Conservation (phyloP, 1,140 invertebrate species). For the Zaprionus ornatus region DNA sequence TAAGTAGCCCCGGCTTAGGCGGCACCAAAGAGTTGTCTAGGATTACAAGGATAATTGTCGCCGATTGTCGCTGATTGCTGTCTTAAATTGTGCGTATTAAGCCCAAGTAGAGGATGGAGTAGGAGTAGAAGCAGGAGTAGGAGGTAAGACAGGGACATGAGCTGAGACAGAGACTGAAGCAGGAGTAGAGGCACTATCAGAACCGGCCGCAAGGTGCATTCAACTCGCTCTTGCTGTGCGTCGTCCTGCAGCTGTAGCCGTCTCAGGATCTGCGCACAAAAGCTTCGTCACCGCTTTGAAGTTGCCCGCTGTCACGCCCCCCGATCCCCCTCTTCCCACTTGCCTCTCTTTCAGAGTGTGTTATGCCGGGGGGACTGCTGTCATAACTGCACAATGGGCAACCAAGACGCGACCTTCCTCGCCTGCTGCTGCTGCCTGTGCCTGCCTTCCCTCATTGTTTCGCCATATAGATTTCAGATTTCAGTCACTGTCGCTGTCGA, state of each 20-base stretch:
- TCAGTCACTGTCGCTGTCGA: neutral
- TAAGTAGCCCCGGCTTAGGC: slow-evolving; percentile 51
- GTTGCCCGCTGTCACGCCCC: neutral
- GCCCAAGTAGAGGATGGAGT: neutral
- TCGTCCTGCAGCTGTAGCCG: neutral
- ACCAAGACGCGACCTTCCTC: slow-evolving; percentile 45
- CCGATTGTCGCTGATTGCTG: slow-evolving; percentile 23
- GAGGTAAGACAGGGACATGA: neutral
- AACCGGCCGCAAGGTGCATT: slow-evolving; percentile 11
- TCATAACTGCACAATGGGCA: slow-evolving; percentile 76
- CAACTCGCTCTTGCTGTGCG: neutral
- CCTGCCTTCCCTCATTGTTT: slow-evolving; percentile 21
- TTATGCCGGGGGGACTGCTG: slow-evolving; percentile 63
- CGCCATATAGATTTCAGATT: slow-evolving; percentile 76
- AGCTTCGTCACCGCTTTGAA: slow-evolving; percentile 17
- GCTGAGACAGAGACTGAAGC: too few species aligned
- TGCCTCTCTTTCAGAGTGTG: neutral
- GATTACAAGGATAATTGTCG: slow-evolving; percentile 46
- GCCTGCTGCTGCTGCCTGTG: slow-evolving; percentile 23
- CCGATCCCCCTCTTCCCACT: neutral
- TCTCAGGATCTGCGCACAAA: slow-evolving; percentile 13
- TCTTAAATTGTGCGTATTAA: slow-evolving; percentile 59
- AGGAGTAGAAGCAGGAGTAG: neutral
- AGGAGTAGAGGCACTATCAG: too few species aligned
- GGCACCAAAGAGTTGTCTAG: slow-evolving; percentile 58